A percentile compares a stretch with the other conserved stretches of the same genome.
phyloP scores from a whole-genome alignment of 2,888 invertebrate species.

The Drosophila pullipes region DNA sequence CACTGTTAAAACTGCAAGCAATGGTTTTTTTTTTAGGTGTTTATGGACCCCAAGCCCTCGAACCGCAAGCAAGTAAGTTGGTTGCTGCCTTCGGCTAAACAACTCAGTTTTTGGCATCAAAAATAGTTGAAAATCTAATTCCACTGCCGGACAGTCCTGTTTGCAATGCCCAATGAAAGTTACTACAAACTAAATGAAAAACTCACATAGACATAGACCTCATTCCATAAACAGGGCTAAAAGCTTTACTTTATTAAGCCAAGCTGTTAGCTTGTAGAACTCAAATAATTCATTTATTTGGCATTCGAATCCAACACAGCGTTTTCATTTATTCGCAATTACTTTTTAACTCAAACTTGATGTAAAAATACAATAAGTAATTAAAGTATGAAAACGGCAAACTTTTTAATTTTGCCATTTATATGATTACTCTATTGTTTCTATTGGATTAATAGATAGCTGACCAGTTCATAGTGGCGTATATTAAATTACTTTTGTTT shows the following conservation, averaged over 20 bases:
- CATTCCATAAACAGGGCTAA: constrained; percentile 6
- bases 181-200: constrained; percentile 44
- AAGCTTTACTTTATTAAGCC: constrained; percentile 10
- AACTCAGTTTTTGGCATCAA: constrained; percentile 68
- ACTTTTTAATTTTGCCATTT: constrained; percentile 7
- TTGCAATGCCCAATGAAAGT: constrained; percentile 64
- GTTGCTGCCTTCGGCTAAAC: constrained; percentile 57
- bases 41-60: constrained; percentile 42
- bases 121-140: constrained; percentile 75
- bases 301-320: constrained; percentile 2
- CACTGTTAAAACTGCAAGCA: constrained; percentile 73
- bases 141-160: constrained; percentile 37
- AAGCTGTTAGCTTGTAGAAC: constrained; percentile 19
- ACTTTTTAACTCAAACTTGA: constrained; percentile 2
- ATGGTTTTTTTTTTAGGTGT: constrained; percentile 75
- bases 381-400: background rate
- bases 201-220: background rate
- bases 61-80: constrained; percentile 57
- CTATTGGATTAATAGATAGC: constrained; percentile 19
- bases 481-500: constrained; percentile 19
- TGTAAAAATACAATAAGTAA: background rate
- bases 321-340: constrained; percentile 40
- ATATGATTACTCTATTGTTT: constrained; percentile 23
- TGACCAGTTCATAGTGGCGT: constrained; percentile 28
- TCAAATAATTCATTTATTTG: constrained; percentile 46